Conservation (phyloP, 2,797 vertebrate species). For the Buceros bicornis region DNA sequence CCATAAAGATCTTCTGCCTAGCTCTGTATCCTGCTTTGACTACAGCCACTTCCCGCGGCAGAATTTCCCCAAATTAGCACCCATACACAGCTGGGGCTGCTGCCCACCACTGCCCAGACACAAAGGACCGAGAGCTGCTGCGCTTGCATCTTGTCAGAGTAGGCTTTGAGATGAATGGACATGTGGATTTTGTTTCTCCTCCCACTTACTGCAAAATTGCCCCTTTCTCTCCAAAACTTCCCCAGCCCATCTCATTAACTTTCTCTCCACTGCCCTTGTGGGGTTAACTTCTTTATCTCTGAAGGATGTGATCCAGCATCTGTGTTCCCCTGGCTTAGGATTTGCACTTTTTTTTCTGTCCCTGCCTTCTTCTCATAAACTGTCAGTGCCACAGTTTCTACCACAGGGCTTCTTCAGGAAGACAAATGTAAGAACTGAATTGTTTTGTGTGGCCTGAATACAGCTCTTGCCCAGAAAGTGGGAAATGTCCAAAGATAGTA, state of each 20-base stretch:
- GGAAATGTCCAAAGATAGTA: not conserved
- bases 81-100: not conserved
- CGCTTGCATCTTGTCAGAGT: not conserved
- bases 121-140: not conserved
- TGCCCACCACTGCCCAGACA: not conserved
- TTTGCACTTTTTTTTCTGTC: not conserved
- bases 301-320: not conserved
- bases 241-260: not conserved
- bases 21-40: not conserved
- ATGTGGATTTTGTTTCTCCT: not conserved
- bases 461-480: not conserved
- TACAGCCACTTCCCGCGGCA: not conserved
- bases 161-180: not conserved
- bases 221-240: not conserved
- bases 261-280: not conserved
- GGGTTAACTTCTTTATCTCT: not conserved
- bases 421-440: not conserved
- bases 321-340: not conserved
- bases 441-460: not conserved
- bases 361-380: not conserved
- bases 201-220: not conserved
- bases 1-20: not conserved
- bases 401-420: fast-evolving
- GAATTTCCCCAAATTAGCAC: not conserved
- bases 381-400: not conserved